Evolutionary conservation across 2,888 invertebrate genomes (phyloP), one percentile per base, ranked within the genome.

Genomic region (Hypomecis punctinalis): DNA sequence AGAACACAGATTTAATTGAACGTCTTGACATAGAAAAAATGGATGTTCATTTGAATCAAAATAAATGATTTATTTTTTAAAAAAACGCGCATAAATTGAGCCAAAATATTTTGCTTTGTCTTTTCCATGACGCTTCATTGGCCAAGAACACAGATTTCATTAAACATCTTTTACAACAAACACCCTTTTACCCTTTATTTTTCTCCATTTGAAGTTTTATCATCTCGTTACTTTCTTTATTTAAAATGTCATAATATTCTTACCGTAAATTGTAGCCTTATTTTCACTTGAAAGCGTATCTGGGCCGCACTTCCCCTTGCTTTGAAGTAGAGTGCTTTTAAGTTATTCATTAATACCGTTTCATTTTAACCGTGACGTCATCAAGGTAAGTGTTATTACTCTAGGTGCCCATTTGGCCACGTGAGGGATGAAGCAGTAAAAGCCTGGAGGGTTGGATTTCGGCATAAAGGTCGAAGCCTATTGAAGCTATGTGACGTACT

Each of bases 281-380:
- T 23, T 52, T 53, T 11, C 42, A 42, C 42, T 40, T 36, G 11
- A 13, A 43, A 23, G 46, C 37, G 6, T 39, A 47, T 37, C 57
- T 59, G 36, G 51, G 47, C 51, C 55, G 39, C 40, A 51, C 53
- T 60, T 51, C 8, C 37, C 40, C 40, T 63, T 36, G 42, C 57
- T 63, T 61, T 61, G 61, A 55, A 46, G 42, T 46, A 6, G 52
- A 67, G 63, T 58, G 63, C 61, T 51, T 62, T 57, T 66, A 58
- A 61, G 52, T 68, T 66, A 63, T 66, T 63, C 63, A 63, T 66
- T 61, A 49, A 57, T 46, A 54, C 46, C 61, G 54, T 68, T 66
- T 66, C 63, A 67, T 67, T 69, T 64, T 66, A 57, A 56, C 63
- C 59, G 58, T 63, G 67, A 67, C 63, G 63, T 67, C 61, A 65